phyloP scores from a whole-genome alignment of 2,888 invertebrate species.

The Nebria salina region DNA sequence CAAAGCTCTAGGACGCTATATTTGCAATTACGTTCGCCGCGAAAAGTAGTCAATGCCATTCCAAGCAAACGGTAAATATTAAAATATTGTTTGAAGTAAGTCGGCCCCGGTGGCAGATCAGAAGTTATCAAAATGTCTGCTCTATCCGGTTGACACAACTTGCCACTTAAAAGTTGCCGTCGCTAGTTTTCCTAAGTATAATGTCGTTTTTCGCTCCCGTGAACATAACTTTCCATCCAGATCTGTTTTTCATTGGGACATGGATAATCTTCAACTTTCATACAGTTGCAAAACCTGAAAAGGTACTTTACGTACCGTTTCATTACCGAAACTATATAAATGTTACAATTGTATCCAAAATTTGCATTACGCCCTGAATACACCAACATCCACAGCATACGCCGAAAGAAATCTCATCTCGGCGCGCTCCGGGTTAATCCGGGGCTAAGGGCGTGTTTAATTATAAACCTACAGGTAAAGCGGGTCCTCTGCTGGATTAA shows the following conservation, averaged over 20 bases:
- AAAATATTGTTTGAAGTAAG: not conserved
- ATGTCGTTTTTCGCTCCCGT: conserved; percentile 23
- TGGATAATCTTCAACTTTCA: not conserved
- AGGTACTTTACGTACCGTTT: too few species aligned
- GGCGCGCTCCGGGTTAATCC: conserved; percentile 39
- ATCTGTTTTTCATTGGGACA: not conserved
- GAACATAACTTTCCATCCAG: not conserved
- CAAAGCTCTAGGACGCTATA: not conserved
- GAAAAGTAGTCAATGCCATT: not conserved
- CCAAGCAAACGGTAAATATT: not conserved
- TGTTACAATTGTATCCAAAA: too few species aligned
- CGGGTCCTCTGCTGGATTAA: not conserved
- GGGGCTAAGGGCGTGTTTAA: conserved; percentile 35
- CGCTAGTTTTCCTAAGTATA: conserved; percentile 36
- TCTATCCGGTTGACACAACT: conserved; percentile 39
- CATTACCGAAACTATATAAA: too few species aligned
- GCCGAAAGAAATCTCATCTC: not conserved
- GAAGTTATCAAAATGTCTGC: conserved; percentile 37
- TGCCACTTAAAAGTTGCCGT: conserved; percentile 40
- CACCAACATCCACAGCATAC: not conserved
- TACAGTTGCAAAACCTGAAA: not conserved
- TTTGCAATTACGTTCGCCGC: not conserved
- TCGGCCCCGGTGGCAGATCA: conserved; percentile 17
- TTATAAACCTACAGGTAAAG: conserved; percentile 32
- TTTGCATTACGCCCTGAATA: too few species aligned